Conservation (phyloP, 53 echinoderm and acorn worm genomes). For the Holothuria scabra region DNA sequence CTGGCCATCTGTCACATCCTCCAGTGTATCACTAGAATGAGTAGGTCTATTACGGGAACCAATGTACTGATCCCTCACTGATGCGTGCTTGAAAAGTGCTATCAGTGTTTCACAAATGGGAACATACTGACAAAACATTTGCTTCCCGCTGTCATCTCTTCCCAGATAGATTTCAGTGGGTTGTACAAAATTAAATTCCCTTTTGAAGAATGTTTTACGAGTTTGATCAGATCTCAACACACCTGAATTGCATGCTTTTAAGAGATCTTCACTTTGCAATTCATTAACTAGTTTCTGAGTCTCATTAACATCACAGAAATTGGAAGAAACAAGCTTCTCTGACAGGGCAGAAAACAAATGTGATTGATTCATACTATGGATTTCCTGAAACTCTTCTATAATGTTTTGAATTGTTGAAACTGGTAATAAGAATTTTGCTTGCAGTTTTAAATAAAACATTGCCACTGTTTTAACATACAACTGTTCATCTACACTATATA, state of each 20-base stretch:
- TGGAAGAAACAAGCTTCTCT: slow-evolving; percentile 8
- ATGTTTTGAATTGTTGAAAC: slow-evolving; percentile 49
- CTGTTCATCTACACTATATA: background rate
- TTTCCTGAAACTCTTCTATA: no score
- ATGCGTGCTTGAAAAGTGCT: slow-evolving; percentile 18
- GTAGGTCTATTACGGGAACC: slow-evolving; percentile 7
- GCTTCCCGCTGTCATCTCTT: slow-evolving; percentile 24
- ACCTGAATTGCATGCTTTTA: slow-evolving; percentile 14
- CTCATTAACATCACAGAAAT: background rate
- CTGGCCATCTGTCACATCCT: no score
- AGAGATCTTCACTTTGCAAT: slow-evolving; percentile 15
- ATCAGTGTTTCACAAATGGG: no score
- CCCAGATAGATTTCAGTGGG: slow-evolving; percentile 52
- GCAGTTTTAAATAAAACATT: slow-evolving; percentile 53
- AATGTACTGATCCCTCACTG: slow-evolving; percentile 31
- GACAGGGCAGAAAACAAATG: slow-evolving; percentile 17
- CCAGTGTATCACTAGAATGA: no score
- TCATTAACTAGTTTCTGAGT: background rate
- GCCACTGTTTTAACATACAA: background rate
- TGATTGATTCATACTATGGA: slow-evolving; percentile 43
- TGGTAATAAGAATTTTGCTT: slow-evolving; percentile 42
- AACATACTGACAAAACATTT: no score
- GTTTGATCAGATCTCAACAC: slow-evolving; percentile 47
- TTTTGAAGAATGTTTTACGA: slow-evolving; percentile 44
- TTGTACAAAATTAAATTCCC: slow-evolving; percentile 34